A percentile compares a stretch with the other conserved stretches of the same genome.
Evolutionary conservation across 2,113 vertebrate genomes (phyloP).

Genomic region (Plestiodon gilberti): DNA sequence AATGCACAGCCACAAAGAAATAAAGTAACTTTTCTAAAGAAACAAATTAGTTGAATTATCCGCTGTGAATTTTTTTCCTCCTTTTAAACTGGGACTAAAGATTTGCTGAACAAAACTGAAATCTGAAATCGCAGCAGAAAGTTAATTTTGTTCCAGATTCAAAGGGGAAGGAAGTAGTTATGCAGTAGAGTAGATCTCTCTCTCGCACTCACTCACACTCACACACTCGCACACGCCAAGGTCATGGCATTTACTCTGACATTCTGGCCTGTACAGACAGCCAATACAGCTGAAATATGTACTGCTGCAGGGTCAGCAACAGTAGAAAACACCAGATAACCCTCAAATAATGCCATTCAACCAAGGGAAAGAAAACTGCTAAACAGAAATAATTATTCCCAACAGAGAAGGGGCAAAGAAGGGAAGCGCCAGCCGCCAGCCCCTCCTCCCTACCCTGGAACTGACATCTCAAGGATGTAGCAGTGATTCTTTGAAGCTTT

Average conservation of each 20-base stretch:
- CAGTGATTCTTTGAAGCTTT: too few species aligned
- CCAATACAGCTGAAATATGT: slow-evolving; percentile 49
- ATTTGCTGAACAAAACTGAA: accelerated
- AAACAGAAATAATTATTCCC: neutral
- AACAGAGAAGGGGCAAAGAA: neutral
- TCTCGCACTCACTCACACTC: neutral
- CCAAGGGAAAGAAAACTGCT: neutral
- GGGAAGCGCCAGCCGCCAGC: too few species aligned
- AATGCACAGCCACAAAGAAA: neutral
- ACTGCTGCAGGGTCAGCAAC: neutral
- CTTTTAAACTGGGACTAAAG: neutral
- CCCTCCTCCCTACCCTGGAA: neutral
- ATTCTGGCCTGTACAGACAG: slow-evolving; percentile 44
- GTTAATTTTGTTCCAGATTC: accelerated
- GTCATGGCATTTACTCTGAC: slow-evolving; percentile 59
- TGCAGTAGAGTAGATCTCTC: slow-evolving; percentile 31
- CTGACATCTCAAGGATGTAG: too few species aligned
- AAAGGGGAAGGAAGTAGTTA: neutral
- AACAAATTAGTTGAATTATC: neutral
- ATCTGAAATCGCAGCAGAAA: accelerated
- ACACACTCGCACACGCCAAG: slow-evolving; percentile 52
- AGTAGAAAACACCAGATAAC: slow-evolving; percentile 23
- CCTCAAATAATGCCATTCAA: neutral
- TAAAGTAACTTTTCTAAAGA: neutral
- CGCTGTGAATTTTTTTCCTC: too few species aligned